A percentile compares a stretch with the other conserved stretches of the same genome.
Evolutionary conservation across 2,888 invertebrate genomes (phyloP).

Genomic region (Philaethria dido): DNA sequence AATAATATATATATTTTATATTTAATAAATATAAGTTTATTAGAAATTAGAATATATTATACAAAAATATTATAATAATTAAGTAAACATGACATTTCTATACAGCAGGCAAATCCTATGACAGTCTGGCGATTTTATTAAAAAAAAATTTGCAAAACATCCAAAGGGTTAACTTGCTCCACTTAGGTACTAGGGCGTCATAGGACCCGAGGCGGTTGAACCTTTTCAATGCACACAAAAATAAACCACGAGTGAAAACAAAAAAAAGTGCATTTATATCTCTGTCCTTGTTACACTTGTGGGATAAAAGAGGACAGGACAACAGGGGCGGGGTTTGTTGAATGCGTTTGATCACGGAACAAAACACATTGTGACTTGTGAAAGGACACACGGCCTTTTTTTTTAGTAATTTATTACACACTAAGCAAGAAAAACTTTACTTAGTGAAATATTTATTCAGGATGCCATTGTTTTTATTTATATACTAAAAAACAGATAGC

Average conservation of each 20-base stretch:
- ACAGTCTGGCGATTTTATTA: neutral
- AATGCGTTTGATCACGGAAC: slow-evolving; percentile 13
- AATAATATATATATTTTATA: no score
- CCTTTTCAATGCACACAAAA: slow-evolving; percentile 43
- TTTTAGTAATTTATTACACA: neutral
- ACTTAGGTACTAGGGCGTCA: slow-evolving; percentile 65
- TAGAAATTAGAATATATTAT: no score
- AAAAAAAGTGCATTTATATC: slow-evolving; percentile 46
- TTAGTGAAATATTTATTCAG: neutral
- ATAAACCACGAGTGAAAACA: slow-evolving; percentile 47
- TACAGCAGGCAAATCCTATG: neutral
- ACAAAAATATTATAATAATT: no score
- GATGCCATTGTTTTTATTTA: neutral
- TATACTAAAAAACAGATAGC: no score
- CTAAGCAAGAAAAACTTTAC: neutral
- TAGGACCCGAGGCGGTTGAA: slow-evolving; percentile 47
- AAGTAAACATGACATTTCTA: no score
- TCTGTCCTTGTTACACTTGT: slow-evolving; percentile 47
- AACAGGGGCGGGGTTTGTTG: slow-evolving; percentile 24
- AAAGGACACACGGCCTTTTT: slow-evolving; percentile 1
- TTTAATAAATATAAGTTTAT: no score
- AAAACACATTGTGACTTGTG: neutral
- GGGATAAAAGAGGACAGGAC: slow-evolving; percentile 30
- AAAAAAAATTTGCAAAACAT: slow-evolving; percentile 31
- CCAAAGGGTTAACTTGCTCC: slow-evolving; percentile 62